Evolutionary conservation across 2,113 vertebrate genomes (phyloP), one percentile per base, ranked within the genome.

Genomic region (Cyprinodon brontotheroides): DNA sequence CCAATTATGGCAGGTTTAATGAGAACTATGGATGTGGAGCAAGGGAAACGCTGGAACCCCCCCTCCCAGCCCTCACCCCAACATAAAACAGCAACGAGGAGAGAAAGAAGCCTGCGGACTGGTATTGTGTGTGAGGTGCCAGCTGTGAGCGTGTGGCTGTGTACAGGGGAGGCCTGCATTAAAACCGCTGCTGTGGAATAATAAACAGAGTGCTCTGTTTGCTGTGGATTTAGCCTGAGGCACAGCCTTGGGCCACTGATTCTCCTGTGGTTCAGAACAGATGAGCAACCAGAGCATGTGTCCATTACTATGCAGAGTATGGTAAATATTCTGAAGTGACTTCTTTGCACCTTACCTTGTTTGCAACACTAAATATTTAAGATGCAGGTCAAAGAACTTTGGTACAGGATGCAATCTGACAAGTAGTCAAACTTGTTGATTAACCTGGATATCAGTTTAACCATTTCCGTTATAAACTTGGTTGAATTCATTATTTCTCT

Each of bases 1-100:
- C 90, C 92, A 93, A 94, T 94, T 93, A 94, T 87, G 3, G 53
- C 78, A 57, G 72, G 71, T 82, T 86, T 94, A 94, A 93, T 92
- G 92, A 94, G 89, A 92, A 93, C 71, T 80, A 85, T 79, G 83
- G 79, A 88, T 75, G 91, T 68, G 81, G 84, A 91, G 90, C 77
- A 59, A 68, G 74, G 63, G 86, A 91, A 87, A 83, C 72, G 90
- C 71, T 90, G 80, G 74, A 87, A 85, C 92, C 88, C 86, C 84
- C 82, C 61, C 76, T 39, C 62, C 22, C 37, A 15, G 14, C 17
- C 50, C 47, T 0, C 20, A 57, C 29, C 29, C 29, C 29, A 4
- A 76, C 69, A 79, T 75, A 50, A 48, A 76, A n/a, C 60, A 36
- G 48, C 73, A 74, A 59, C 43, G 70, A 61, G 37, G 17, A 66